A percentile compares a stretch with the other conserved stretches of the same genome.
phyloP scores from a whole-genome alignment of 2,888 invertebrate species.

The Cyclophora albipunctata region DNA sequence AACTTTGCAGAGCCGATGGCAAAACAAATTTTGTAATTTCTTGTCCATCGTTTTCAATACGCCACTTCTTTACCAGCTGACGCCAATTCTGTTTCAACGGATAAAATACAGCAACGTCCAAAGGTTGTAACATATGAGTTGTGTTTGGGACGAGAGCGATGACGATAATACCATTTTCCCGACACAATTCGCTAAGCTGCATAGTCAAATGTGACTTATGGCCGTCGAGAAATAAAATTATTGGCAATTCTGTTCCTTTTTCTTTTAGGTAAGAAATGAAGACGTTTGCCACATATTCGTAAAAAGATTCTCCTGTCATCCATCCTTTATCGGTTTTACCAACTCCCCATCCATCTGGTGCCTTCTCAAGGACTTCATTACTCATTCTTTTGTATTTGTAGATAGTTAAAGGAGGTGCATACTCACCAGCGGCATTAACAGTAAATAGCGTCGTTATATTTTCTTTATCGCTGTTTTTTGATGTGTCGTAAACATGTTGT shows the following conservation, averaged over 20 bases:
- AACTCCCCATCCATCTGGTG: slow-evolving; percentile 29
- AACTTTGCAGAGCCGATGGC: slow-evolving; percentile 12
- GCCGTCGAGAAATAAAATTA: slow-evolving; percentile 14
- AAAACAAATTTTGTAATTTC: slow-evolving; percentile 18
- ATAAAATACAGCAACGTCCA: slow-evolving; percentile 11
- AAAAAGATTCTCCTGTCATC: slow-evolving; percentile 5
- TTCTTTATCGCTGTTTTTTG: slow-evolving; percentile 8
- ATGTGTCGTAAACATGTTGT: slow-evolving; percentile 7
- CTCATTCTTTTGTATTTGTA: slow-evolving; percentile 15
- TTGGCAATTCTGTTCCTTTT: slow-evolving; percentile 5
- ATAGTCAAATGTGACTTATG: slow-evolving; percentile 15
- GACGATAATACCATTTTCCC: slow-evolving; percentile 16
- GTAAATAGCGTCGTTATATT: slow-evolving; percentile 5
- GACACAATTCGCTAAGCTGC: slow-evolving; percentile 11
- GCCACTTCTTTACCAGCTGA: slow-evolving; percentile 12
- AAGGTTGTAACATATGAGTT: slow-evolving; percentile 15
- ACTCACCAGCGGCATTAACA: slow-evolving; percentile 8
- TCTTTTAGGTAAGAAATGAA: slow-evolving; percentile 1
- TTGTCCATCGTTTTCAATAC: slow-evolving; percentile 18
- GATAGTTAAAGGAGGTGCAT: slow-evolving; percentile 16
- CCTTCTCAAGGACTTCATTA: slow-evolving; percentile 10
- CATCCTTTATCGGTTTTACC: slow-evolving; percentile 34
- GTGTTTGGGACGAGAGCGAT: slow-evolving; percentile 18
- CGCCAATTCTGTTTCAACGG: slow-evolving; percentile 5
- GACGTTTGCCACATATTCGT: slow-evolving; percentile 10